Conservation (phyloP, 2,113 vertebrate species). For the Burhinus bistriatus region DNA sequence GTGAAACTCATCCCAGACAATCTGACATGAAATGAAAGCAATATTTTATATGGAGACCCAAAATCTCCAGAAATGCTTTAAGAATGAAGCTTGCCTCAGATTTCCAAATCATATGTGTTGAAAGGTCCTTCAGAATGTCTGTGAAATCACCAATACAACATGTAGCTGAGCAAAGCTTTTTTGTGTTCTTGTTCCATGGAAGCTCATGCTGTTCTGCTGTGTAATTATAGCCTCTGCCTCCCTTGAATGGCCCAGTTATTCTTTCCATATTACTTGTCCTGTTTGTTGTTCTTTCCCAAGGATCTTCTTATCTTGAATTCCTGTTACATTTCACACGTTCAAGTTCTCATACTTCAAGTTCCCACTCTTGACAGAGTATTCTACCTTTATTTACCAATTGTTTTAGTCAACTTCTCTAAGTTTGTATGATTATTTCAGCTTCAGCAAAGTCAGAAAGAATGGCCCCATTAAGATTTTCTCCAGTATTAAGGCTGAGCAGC, state of each 20-base stretch:
- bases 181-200: background rate
- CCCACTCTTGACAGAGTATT: background rate
- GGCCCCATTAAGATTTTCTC: background rate
- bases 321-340: background rate
- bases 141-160: background rate
- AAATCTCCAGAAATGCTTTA: background rate
- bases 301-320: background rate
- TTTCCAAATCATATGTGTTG: background rate
- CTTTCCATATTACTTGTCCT: background rate
- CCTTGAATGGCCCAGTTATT: background rate
- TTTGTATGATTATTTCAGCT: background rate
- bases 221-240: background rate
- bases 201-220: background rate
- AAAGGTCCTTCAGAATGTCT: background rate
- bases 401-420: background rate
- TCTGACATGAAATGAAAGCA: background rate
- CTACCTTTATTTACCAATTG: background rate
- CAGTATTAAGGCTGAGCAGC: background rate
- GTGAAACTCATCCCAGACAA: background rate
- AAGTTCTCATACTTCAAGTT: background rate
- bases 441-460: background rate
- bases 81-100: background rate
- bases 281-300: background rate
- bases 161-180: background rate
- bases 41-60: background rate